Conservation (phyloP, 1,140 invertebrate species). For the Cheumatopsyche charites region DNA sequence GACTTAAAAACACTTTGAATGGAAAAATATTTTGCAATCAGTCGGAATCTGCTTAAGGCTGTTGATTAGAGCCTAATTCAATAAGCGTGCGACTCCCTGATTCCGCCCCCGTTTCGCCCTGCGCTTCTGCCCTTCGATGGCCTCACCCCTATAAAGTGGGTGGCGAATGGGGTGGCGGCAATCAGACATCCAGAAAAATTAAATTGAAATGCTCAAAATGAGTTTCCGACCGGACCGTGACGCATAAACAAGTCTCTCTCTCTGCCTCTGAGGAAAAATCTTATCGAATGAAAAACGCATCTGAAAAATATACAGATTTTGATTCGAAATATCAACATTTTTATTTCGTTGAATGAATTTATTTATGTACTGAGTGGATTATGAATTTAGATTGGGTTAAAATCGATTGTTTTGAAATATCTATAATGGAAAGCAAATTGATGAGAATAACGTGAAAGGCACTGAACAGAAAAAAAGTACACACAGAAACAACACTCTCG, state of each 20-base stretch:
- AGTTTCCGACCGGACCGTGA: conserved; percentile 31
- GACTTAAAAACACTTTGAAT: conserved; percentile 37
- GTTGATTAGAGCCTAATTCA: conserved; percentile 41
- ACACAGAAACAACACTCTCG: conserved; percentile 35
- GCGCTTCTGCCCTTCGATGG: conserved; percentile 28
- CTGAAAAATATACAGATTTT: background rate
- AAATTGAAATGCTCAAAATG: conserved; percentile 39
- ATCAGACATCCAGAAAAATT: conserved; percentile 39
- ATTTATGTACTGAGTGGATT: too few relatives aligned
- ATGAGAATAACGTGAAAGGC: background rate
- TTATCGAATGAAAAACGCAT: conserved; percentile 16
- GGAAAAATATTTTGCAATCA: conserved; percentile 43
- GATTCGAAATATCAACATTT: too few relatives aligned
- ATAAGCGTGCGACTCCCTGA: conserved; percentile 24
- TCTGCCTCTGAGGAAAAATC: background rate
- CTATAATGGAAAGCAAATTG: too few relatives aligned
- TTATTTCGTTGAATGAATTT: too few relatives aligned
- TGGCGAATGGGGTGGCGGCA: conserved; percentile 18
- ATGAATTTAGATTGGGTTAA: too few relatives aligned
- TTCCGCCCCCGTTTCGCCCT: background rate
- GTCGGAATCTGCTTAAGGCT: conserved; percentile 35
- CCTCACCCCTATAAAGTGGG: background rate
- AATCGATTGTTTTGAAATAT: too few relatives aligned
- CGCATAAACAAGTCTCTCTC: conserved; percentile 19
- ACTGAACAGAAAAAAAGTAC: conserved; percentile 24